These are phyloP conservation scores for Carettochelys insculpta DNA, from an alignment of 2,113 vertebrate species.

Conservation along the genomic window DNA sequence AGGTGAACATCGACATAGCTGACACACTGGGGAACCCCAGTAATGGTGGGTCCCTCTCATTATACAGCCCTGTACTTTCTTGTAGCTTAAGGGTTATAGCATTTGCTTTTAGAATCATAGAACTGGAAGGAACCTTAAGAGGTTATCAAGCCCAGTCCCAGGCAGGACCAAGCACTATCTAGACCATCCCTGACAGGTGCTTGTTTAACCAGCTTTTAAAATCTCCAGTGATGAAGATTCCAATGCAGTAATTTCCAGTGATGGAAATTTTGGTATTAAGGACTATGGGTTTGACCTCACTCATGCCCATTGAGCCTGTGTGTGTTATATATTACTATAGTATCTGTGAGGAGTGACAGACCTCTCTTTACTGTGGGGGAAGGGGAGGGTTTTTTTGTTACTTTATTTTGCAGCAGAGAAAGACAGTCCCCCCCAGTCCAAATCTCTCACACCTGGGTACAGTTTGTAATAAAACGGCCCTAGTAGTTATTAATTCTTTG, in stretches of 20 bases:
- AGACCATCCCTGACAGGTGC: too few species aligned
- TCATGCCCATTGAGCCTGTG: fast-evolving
- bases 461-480: conserved; percentile 5
- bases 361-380: neutral
- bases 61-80: neutral
- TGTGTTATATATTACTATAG: neutral
- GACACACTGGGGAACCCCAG: fast-evolving
- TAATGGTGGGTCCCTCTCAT: neutral
- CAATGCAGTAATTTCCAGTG: too few species aligned
- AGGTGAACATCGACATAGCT: neutral
- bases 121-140: too few species aligned
- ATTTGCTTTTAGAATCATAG: too few species aligned
- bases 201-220: too few species aligned
- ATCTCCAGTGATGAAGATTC: too few species aligned
- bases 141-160: too few species aligned
- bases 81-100: neutral
- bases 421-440: neutral
- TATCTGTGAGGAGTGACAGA: neutral
- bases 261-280: neutral
- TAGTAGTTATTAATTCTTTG: neutral
- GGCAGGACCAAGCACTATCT: too few species aligned
- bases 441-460: neutral
- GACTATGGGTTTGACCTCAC: fast-evolving
- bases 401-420: neutral
- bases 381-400: neutral